Conservation (phyloP, 64 coral and sea anemone species). For the Montipora cactus region DNA sequence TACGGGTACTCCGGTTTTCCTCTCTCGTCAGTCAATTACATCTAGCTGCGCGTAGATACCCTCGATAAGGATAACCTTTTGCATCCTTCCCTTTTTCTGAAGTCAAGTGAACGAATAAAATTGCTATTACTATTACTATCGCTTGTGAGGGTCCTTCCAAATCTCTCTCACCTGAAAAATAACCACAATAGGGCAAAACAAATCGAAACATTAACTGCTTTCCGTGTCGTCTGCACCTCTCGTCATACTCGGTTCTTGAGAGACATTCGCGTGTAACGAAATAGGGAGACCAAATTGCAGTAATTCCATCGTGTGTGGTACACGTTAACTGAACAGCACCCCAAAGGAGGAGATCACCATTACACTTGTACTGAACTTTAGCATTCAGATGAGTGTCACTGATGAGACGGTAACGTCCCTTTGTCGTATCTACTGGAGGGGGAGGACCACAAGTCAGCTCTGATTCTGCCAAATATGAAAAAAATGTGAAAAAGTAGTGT, state of each 20-base stretch:
- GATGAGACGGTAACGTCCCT: background rate
- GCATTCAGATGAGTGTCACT: background rate
- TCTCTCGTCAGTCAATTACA: too few species aligned
- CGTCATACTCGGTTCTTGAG: background rate
- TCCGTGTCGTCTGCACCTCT: background rate
- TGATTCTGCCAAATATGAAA: constrained; percentile 43
- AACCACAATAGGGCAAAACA: background rate
- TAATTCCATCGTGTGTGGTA: background rate
- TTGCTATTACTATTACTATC: too few species aligned
- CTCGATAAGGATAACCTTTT: too few species aligned
- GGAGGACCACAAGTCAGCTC: background rate
- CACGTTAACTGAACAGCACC: background rate
- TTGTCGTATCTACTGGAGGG: background rate
- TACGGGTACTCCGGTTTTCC: too few species aligned
- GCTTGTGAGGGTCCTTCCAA: background rate
- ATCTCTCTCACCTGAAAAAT: background rate
- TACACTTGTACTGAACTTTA: background rate
- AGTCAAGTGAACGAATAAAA: too few species aligned
- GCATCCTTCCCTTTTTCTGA: too few species aligned
- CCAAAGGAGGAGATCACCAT: background rate
- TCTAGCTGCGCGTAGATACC: too few species aligned
- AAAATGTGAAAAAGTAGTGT: background rate
- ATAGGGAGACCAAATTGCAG: too few species aligned
- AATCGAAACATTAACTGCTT: too few species aligned
- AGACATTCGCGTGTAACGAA: background rate